phyloP scores from a whole-genome alignment of 2,797 vertebrate species.

The Pteropus rufus region DNA sequence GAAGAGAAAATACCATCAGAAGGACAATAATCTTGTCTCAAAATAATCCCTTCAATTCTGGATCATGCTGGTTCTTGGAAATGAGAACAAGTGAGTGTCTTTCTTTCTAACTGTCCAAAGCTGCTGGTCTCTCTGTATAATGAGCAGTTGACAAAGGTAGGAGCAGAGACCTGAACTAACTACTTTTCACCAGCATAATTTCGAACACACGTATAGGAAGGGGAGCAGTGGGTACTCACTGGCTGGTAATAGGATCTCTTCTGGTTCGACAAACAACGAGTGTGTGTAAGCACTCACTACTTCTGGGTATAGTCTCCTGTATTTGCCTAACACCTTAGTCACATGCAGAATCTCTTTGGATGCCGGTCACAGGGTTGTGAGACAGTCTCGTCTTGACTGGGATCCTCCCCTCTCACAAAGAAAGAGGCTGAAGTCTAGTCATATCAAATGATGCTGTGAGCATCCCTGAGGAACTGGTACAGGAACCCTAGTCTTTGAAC shows the following conservation, averaged over 20 bases:
- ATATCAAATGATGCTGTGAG: not conserved
- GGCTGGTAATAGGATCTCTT: not conserved
- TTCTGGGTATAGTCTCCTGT: not conserved
- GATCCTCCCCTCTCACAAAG: not conserved
- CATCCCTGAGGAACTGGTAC: not conserved
- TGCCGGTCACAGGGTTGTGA: not conserved
- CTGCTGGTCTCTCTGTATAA: not conserved
- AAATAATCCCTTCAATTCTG: not conserved
- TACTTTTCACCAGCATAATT: not conserved
- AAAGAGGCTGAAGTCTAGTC: not conserved
- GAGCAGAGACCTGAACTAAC: not conserved
- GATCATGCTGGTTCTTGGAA: not conserved
- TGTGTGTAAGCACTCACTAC: fast-evolving
- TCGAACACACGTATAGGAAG: too few relatives aligned
- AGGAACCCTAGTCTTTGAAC: not conserved
- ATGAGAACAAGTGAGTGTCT: not conserved
- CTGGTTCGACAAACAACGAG: not conserved
- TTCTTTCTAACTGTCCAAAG: not conserved
- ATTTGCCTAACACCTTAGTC: not conserved
- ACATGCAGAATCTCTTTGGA: not conserved
- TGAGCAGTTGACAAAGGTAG: not conserved
- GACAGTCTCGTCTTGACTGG: not conserved
- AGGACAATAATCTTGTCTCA: not conserved
- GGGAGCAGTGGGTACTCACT: not conserved
- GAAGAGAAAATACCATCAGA: not conserved